Percentiles rank a stretch among this genome's conserved stretches.
These are phyloP conservation scores for Odobenus rosmarus DNA, from an alignment of 2,113 vertebrate species.

Conservation along the genomic window DNA sequence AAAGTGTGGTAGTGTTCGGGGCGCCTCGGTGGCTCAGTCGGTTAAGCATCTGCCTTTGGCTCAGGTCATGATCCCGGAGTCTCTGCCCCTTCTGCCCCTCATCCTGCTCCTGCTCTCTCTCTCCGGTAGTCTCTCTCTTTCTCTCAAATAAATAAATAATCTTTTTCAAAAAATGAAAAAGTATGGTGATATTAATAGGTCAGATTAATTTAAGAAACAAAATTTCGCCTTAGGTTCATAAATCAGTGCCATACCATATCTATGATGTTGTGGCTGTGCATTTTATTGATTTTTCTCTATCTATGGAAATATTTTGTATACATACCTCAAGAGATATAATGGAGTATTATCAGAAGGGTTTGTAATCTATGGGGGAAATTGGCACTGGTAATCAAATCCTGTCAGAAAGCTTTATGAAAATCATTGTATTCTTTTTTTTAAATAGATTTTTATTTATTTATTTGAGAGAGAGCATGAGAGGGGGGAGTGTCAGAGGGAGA, in stretches of 20 bases:
- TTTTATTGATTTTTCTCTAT: constrained; percentile 44
- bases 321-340: not conserved
- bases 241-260: not conserved
- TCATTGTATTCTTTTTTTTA: not conserved
- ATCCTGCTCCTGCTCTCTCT: not conserved
- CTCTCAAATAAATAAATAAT: not conserved
- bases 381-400: constrained; percentile 17
- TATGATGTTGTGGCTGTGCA: not conserved
- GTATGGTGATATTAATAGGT: constrained; percentile 5
- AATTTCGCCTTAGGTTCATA: not conserved
- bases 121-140: no score
- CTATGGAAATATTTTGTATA: constrained; percentile 30
- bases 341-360: not conserved
- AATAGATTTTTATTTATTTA: no score
- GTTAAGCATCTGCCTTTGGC: not conserved
- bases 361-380: not conserved
- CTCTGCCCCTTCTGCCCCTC: not conserved
- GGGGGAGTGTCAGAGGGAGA: no score
- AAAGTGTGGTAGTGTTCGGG: not conserved
- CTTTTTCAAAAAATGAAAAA: not conserved
- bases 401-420: constrained; percentile 38
- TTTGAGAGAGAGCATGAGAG: no score
- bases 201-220: constrained; percentile 44
- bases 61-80: not conserved
- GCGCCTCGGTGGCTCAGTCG: not conserved